Conservation (phyloP, 2,797 vertebrate genomes). For the Pampus argenteus region DNA sequence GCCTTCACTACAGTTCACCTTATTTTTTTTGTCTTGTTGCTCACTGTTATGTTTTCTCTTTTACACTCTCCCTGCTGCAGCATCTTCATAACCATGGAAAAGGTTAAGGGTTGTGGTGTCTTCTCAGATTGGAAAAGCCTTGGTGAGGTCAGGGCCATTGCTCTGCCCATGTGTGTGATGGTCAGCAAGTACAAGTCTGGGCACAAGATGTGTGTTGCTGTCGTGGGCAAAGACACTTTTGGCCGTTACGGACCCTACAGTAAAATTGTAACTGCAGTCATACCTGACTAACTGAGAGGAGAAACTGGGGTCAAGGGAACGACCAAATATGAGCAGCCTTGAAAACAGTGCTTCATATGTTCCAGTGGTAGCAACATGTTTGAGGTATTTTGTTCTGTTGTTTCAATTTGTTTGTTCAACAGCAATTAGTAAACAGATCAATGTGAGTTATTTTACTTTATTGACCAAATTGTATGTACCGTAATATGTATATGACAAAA, state of each 20-base stretch:
- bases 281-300: slow-evolving; percentile 33
- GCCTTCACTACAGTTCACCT: not conserved
- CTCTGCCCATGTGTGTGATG: slow-evolving; percentile 78
- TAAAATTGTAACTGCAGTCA: slow-evolving; percentile 36
- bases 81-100: slow-evolving; percentile 65
- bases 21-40: not conserved
- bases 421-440: too few relatives aligned
- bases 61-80: slow-evolving; percentile 43
- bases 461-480: too few relatives aligned
- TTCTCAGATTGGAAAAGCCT: slow-evolving; percentile 69
- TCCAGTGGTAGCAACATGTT: too few relatives aligned
- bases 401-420: too few relatives aligned
- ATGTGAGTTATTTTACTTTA: too few relatives aligned
- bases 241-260: slow-evolving; percentile 73
- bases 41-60: not conserved
- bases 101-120: slow-evolving; percentile 47
- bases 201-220: slow-evolving; percentile 71
- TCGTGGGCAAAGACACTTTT: slow-evolving; percentile 76
- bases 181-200: slow-evolving; percentile 67
- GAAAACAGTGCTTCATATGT: too few relatives aligned
- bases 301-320: not conserved
- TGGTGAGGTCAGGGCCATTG: slow-evolving; percentile 61
- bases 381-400: too few relatives aligned
- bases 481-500: too few relatives aligned
- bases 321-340: not conserved